These are phyloP conservation scores for Rhamphomyia laevipes DNA, from an alignment of 2,888 invertebrate species.

Conservation along the genomic window DNA sequence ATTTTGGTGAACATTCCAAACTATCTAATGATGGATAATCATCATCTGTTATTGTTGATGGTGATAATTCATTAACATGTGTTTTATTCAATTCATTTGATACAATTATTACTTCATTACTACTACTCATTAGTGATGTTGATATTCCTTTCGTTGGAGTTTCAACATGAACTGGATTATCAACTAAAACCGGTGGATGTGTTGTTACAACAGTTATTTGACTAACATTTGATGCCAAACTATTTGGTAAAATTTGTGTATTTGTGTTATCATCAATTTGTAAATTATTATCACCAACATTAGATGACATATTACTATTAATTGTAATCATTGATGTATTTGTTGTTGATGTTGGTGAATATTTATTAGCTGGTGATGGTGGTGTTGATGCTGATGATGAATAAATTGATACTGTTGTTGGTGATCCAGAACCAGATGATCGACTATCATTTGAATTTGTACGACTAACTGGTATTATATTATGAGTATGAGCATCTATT, in stretches of 20 bases:
- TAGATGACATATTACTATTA: constrained; percentile 29
- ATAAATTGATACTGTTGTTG: constrained; percentile 13
- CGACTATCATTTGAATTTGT: constrained; percentile 27
- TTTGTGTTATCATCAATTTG: constrained; percentile 19
- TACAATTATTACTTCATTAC: constrained; percentile 66
- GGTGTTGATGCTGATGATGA: neutral
- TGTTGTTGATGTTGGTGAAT: constrained; percentile 23
- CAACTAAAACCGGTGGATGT: constrained; percentile 67
- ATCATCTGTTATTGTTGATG: no score
- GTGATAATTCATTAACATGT: constrained; percentile 50
- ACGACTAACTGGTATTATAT: constrained; percentile 21
- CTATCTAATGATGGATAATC: constrained; percentile 68
- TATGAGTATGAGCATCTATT: neutral
- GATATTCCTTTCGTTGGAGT: constrained; percentile 7
- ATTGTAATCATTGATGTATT: constrained; percentile 36
- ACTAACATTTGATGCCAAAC: constrained; percentile 56
- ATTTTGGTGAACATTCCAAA: constrained; percentile 44
- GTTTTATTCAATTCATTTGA: constrained; percentile 65
- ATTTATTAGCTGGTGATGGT: constrained; percentile 10
- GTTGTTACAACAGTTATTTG: constrained; percentile 76
- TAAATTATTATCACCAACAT: constrained; percentile 24
- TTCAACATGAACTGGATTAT: constrained; percentile 38
- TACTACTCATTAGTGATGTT: constrained; percentile 1
- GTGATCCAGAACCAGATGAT: constrained; percentile 7
- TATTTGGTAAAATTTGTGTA: constrained; percentile 53